Percentiles rank a stretch among this genome's conserved stretches.
Evolutionary conservation across 1,140 invertebrate species (phyloP).

Genomic region (Drosophila aff.): DNA sequence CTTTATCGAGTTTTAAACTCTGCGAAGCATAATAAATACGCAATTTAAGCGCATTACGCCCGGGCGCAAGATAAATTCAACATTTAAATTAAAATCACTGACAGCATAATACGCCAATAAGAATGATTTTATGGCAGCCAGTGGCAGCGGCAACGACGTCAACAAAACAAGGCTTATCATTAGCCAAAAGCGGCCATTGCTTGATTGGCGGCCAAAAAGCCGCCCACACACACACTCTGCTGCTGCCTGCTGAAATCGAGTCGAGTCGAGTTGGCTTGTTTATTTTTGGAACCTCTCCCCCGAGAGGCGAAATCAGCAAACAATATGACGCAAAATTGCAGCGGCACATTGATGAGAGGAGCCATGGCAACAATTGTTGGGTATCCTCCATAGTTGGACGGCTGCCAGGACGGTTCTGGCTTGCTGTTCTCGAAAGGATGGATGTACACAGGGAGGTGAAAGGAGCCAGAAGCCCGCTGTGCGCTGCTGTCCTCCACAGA

Average conservation of each 20-base stretch:
- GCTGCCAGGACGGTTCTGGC: conserved; percentile 59
- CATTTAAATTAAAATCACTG: conserved; percentile 77
- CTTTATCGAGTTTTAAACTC: conserved; percentile 38
- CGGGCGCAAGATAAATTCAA: conserved; percentile 45
- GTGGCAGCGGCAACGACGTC: conserved; percentile 24
- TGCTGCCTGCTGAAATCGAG: conserved; percentile 13
- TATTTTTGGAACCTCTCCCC: conserved; percentile 61
- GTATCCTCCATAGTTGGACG: conserved; percentile 58
- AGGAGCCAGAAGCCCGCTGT: conserved; percentile 3
- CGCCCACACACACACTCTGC: background rate
- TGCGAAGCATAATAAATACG: conserved; percentile 58
- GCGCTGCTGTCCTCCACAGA: conserved; percentile 19
- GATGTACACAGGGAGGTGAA: background rate
- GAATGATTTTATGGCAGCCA: conserved; percentile 72
- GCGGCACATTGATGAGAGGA: conserved; percentile 48
- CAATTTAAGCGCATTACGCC: conserved; percentile 52
- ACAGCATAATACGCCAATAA: conserved; percentile 64
- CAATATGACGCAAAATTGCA: conserved; percentile 79
- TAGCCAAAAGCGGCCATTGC: conserved; percentile 66
- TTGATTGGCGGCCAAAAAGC: conserved; percentile 57
- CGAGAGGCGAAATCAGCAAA: conserved; percentile 72
- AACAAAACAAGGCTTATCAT: conserved; percentile 79
- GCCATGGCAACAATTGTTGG: conserved; percentile 52
- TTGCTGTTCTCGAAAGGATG: conserved; percentile 20
- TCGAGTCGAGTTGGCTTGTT: conserved; percentile 34